phyloP scores from a whole-genome alignment of 2,797 vertebrate species.

The Acanthornis magna region DNA sequence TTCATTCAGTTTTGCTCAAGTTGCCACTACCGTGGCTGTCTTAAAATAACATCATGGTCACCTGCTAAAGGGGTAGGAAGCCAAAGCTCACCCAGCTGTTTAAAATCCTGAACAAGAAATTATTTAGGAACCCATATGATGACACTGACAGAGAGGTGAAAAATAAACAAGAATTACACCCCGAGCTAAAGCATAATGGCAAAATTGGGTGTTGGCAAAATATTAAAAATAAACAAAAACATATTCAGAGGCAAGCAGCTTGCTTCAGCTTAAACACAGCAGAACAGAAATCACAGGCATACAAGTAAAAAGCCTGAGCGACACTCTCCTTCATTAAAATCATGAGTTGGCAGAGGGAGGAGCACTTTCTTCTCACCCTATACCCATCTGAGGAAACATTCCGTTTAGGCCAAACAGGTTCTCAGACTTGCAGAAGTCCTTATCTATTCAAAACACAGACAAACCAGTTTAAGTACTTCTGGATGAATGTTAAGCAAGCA shows the following conservation, averaged over 20 bases:
- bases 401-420: constrained; percentile 1
- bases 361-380: neutral
- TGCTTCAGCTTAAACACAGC: neutral
- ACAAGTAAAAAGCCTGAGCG: neutral
- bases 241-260: neutral
- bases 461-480: constrained; percentile 40
- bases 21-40: neutral
- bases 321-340: neutral
- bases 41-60: neutral
- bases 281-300: neutral
- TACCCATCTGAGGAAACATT: neutral
- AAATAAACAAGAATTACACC: neutral
- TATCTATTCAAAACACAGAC: constrained; percentile 9
- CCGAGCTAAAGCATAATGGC: neutral
- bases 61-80: neutral
- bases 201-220: neutral
- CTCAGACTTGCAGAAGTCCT: neutral
- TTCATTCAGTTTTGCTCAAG: fast-evolving
- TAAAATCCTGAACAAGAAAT: neutral
- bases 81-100: neutral
- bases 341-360: neutral
- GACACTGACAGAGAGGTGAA: neutral
- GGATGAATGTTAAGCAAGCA: neutral
- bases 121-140: neutral
- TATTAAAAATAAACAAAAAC: neutral